A percentile compares a stretch with the other conserved stretches of the same genome.
These are phyloP conservation scores for Cottoperca gobio DNA, from an alignment of 2,797 vertebrate genomes.

Conservation along the genomic window DNA sequence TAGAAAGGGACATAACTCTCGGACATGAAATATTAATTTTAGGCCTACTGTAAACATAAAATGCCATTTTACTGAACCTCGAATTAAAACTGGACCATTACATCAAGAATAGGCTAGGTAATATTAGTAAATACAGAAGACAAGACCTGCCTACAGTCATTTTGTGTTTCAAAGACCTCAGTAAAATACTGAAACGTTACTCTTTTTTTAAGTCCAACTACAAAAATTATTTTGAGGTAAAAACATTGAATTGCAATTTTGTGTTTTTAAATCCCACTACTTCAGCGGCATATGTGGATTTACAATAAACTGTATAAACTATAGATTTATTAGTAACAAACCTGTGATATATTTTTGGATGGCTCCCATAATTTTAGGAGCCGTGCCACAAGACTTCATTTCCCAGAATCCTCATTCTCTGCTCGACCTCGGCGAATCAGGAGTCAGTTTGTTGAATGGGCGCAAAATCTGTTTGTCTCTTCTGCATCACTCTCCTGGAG, in stretches of 20 bases:
- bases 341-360: too few relatives aligned
- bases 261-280: neutral
- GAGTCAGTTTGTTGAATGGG: slow-evolving; percentile 30
- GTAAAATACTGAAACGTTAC: neutral
- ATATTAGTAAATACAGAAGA: neutral
- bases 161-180: neutral
- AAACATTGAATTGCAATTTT: neutral
- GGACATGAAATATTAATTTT: neutral
- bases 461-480: slow-evolving; percentile 61
- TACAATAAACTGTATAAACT: too few relatives aligned
- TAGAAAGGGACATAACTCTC: neutral
- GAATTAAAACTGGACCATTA: neutral
- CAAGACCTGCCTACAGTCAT: neutral
- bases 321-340: neutral
- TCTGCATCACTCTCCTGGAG: fast-evolving
- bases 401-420: slow-evolving; percentile 55
- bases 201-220: neutral
- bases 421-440: slow-evolving; percentile 54
- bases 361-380: neutral
- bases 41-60: neutral
- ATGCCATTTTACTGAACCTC: neutral
- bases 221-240: neutral
- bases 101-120: neutral
- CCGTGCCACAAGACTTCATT: slow-evolving; percentile 48
- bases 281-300: neutral